Percentiles rank a stretch among this genome's conserved stretches.
Evolutionary conservation across 2,113 vertebrate species (phyloP).

Genomic region (Nothoprocta perdicaria): DNA sequence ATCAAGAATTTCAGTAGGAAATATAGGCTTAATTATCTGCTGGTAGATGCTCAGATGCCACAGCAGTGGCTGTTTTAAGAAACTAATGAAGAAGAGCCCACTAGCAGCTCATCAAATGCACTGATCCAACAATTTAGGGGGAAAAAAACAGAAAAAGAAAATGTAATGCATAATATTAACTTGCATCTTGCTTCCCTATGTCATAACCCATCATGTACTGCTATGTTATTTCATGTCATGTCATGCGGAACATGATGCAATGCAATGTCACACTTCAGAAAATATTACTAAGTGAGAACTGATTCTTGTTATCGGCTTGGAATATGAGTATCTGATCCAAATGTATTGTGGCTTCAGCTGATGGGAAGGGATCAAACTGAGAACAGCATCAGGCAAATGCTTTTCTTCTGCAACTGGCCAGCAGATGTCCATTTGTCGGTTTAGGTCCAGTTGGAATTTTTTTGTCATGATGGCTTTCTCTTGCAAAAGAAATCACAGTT

Average conservation of each 20-base stretch:
- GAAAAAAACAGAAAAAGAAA: not conserved
- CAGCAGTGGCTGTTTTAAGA: constrained; percentile 4
- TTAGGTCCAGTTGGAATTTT: constrained; percentile 40
- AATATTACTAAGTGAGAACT: constrained; percentile 20
- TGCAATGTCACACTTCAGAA: constrained; percentile 51
- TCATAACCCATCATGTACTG: constrained; percentile 23
- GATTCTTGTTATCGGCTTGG: constrained; percentile 1
- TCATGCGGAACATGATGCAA: constrained; percentile 1
- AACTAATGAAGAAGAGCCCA: constrained; percentile 8
- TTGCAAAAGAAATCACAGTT: constrained; percentile 62
- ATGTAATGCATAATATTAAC: not conserved
- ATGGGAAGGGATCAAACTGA: constrained; percentile 9
- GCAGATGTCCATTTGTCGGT: constrained; percentile 53
- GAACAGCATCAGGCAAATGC: not conserved
- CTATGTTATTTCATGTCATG: not conserved
- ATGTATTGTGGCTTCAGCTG: not conserved
- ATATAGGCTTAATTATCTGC: constrained; percentile 54
- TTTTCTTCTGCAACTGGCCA: constrained; percentile 22
- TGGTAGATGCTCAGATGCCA: constrained; percentile 39
- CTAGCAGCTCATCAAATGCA: not conserved
- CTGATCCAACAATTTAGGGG: not conserved
- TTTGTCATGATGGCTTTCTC: not conserved
- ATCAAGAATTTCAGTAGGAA: constrained; percentile 65
- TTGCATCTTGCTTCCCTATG: constrained; percentile 1
- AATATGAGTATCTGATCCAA: constrained; percentile 30